Conservation (phyloP, 1,140 invertebrate genomes). For the Drosophila asahinai region DNA sequence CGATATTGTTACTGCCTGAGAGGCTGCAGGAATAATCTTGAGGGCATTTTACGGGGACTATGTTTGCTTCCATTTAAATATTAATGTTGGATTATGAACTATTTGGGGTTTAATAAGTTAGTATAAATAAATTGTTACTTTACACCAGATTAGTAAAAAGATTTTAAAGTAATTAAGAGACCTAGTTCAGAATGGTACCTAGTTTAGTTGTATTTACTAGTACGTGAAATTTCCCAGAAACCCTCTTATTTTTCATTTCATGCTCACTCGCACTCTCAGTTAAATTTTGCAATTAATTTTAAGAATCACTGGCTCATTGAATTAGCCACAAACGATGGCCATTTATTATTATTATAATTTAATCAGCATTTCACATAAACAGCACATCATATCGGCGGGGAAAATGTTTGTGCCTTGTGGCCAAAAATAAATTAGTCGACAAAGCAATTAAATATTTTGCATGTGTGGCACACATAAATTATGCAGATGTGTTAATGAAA, state of each 20-base stretch:
- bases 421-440: conserved; percentile 32
- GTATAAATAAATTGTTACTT: neutral
- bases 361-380: conserved; percentile 21
- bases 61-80: neutral
- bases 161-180: neutral
- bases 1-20: neutral
- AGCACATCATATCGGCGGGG: neutral
- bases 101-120: neutral
- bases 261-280: neutral
- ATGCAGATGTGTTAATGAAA: conserved; percentile 42
- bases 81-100: neutral
- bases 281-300: conserved; percentile 4
- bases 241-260: neutral
- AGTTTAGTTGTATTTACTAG: too few relatives aligned
- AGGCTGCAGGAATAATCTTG: too few relatives aligned
- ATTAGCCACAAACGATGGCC: conserved; percentile 11
- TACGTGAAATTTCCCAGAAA: too few relatives aligned
- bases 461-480: conserved; percentile 30
- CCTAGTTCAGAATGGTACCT: too few relatives aligned
- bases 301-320: conserved; percentile 2
- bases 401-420: conserved; percentile 34
- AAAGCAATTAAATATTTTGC: conserved; percentile 43
- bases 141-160: neutral
- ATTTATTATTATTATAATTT: conserved; percentile 31
- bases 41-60: neutral